Evolutionary conservation across 1,140 invertebrate genomes (phyloP), one percentile per base, ranked within the genome.

Genomic region (Pomacea maculata): DNA sequence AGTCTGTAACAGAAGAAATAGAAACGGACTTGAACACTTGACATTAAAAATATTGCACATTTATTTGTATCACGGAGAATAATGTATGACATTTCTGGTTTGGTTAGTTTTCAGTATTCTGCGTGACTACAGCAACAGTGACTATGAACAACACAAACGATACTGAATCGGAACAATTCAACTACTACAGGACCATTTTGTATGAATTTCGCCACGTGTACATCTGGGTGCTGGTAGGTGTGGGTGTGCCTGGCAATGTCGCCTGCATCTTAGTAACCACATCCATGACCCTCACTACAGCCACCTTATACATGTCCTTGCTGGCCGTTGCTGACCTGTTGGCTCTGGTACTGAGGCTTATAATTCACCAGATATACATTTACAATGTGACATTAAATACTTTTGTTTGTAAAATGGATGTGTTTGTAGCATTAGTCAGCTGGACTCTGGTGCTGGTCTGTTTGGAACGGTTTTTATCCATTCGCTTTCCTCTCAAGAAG

Each of bases 401-500:
- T 21, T 5, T 19, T 6, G 15, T 7, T 29, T 21, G 75, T 34
- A 19, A 29, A 45, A 0, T 1, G 45, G 45, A 12, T 19, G 25
- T 67, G n/a, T 54, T 75, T 73, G 54, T 54, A 6, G 25, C 25
- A 3, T 82, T 75, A 14, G 45, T 82, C 45, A 63, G 74, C 52
- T 88, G 87, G 87, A 80, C 87, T 21, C 80, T 88, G 2, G 87
- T 87, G 15, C 75, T 84, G 45, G 85, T 89, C 80, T 86, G 86
- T 21, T 70, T 83, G 1, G 87, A 89, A 79, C 72, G 88, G 11
- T 89, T 87, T 67, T 77, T 87, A 3, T 84, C 88, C 3, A 84
- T 89, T 0, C 84, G 83, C 79, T 87, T 88, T 57, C 88, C 88
- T 0, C 76, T 89, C 4, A 80, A 83, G 68, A 85, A 86, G 1